These are phyloP conservation scores for Pachydiplax longipennis DNA, from an alignment of 2,888 invertebrate genomes.

Conservation along the genomic window DNA sequence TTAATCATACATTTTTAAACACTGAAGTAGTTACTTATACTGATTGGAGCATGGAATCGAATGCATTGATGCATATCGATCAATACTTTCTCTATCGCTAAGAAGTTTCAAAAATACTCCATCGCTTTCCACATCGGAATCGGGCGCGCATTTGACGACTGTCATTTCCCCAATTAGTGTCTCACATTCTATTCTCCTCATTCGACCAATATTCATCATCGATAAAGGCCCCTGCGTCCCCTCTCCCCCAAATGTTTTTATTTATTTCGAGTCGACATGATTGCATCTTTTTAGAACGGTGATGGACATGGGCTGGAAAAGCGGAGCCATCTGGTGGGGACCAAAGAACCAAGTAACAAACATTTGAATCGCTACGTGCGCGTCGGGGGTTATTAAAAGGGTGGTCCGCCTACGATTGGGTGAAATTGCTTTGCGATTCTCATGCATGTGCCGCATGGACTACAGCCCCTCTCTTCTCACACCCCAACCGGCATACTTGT, in stretches of 20 bases:
- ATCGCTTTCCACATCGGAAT: too few relatives aligned
- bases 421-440: background rate
- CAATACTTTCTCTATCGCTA: too few relatives aligned
- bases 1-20: too few relatives aligned
- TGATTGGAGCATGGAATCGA: too few relatives aligned
- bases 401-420: background rate
- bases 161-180: too few relatives aligned
- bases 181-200: background rate
- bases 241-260: background rate
- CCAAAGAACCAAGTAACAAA: background rate
- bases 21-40: too few relatives aligned
- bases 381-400: background rate
- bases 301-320: background rate
- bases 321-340: background rate
- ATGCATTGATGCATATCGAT: too few relatives aligned
- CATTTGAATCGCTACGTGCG: background rate
- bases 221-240: background rate
- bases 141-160: too few relatives aligned
- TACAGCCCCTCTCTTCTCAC: background rate
- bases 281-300: background rate
- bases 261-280: background rate
- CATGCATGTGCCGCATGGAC: background rate
- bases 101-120: too few relatives aligned
- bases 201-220: background rate
- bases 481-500: background rate